Evolutionary conservation across 2,888 invertebrate species (phyloP).

Genomic region (Drosophila nigricruria): DNA sequence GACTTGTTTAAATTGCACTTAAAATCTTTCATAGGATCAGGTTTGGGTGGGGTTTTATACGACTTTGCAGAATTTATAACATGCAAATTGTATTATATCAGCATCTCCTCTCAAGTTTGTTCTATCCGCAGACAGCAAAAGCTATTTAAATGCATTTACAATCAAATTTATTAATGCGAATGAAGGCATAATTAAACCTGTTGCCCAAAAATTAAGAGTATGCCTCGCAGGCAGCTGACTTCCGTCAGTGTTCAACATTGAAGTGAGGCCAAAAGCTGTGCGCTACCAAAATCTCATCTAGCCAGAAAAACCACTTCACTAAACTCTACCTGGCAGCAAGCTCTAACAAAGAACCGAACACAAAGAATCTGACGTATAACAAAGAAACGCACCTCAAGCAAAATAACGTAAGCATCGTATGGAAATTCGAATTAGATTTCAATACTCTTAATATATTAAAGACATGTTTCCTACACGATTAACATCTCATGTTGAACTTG

Average conservation of each 20-base stretch:
- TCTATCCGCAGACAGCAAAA: slow-evolving; percentile 1
- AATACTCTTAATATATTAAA: slow-evolving; percentile 7
- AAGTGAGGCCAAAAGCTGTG: slow-evolving; percentile 26
- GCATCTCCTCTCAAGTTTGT: neutral
- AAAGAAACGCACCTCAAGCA: slow-evolving; percentile 16
- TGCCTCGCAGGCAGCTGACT: slow-evolving; percentile 24
- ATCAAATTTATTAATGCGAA: slow-evolving; percentile 15
- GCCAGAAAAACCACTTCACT: slow-evolving; percentile 57
- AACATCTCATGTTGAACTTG: slow-evolving; percentile 50
- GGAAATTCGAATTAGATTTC: slow-evolving; percentile 9
- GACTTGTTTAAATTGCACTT: neutral
- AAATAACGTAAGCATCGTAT: slow-evolving; percentile 11
- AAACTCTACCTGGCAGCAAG: slow-evolving; percentile 11
- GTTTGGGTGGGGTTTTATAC: neutral
- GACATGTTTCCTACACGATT: slow-evolving; percentile 47
- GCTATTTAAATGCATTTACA: slow-evolving; percentile 26
- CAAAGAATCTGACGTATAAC: slow-evolving; percentile 34
- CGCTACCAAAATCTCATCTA: slow-evolving; percentile 53
- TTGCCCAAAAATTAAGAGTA: slow-evolving; percentile 9
- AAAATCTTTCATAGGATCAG: neutral
- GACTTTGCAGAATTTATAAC: neutral
- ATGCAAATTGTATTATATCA: neutral
- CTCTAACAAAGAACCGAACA: slow-evolving; percentile 38
- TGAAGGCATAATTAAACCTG: slow-evolving; percentile 24
- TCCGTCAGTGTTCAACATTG: slow-evolving; percentile 46